These are phyloP conservation scores for Araneus ventricosus DNA, from an alignment of 1,140 invertebrate genomes.

Conservation along the genomic window DNA sequence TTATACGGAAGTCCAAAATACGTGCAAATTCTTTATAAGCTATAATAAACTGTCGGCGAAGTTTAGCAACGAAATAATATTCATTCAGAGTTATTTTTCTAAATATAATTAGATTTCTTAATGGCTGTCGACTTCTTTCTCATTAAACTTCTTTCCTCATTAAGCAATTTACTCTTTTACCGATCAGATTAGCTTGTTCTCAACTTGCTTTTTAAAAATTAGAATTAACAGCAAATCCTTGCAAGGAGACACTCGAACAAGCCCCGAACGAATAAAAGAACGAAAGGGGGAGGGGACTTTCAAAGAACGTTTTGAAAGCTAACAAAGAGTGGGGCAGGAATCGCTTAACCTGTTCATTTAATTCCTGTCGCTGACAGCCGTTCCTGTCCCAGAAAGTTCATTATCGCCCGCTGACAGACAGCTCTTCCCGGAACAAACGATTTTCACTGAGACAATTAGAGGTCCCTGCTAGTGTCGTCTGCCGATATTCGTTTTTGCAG, in stretches of 20 bases:
- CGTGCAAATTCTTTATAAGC: too few species aligned
- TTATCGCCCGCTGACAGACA: not conserved
- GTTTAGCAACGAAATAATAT: too few species aligned
- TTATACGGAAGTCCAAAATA: too few species aligned
- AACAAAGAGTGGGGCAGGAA: not conserved
- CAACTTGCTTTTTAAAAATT: too few species aligned
- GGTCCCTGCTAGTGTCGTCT: not conserved
- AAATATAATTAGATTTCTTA: too few species aligned
- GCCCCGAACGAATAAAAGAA: not conserved
- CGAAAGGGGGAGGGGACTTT: not conserved
- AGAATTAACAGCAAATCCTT: not conserved
- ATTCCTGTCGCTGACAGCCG: not conserved
- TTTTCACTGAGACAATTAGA: not conserved
- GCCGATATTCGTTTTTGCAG: not conserved
- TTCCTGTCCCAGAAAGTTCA: not conserved
- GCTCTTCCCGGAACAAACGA: not conserved
- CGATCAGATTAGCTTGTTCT: too few species aligned
- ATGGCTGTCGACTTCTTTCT: too few species aligned
- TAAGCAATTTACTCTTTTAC: too few species aligned
- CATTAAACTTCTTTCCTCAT: too few species aligned
- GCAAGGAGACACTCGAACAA: not conserved
- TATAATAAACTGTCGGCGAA: too few species aligned
- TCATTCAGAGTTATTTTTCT: too few species aligned
- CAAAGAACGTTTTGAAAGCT: not conserved
- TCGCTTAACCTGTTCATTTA: not conserved